phyloP scores from a whole-genome alignment of 1,140 invertebrate genomes.

The Penaeus indicus region DNA sequence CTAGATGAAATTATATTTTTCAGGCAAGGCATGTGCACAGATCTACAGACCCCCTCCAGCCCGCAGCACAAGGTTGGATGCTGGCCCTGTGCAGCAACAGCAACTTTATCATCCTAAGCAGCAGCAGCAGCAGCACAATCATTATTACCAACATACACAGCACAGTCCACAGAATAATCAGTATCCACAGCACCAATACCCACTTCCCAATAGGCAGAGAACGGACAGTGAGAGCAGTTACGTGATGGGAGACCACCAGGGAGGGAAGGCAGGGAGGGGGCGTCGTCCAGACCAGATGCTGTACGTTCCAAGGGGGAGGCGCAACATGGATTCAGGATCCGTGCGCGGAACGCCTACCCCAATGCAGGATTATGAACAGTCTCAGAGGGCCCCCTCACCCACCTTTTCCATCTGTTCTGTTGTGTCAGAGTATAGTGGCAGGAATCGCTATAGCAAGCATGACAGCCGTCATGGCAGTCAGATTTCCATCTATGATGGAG shows the following conservation, averaged over 20 bases:
- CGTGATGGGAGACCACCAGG: neutral
- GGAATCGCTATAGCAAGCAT: conserved; percentile 58
- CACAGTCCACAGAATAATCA: conserved; percentile 6
- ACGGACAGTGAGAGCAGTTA: conserved; percentile 56
- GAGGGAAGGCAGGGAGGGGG: conserved; percentile 19
- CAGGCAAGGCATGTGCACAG: conserved; percentile 55
- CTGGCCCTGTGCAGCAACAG: neutral
- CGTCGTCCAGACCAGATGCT: conserved; percentile 51
- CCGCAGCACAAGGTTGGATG: conserved; percentile 29
- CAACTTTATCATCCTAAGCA: conserved; percentile 2
- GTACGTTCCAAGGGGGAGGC: conserved; percentile 47
- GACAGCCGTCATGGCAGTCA: conserved; percentile 58
- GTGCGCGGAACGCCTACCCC: conserved; percentile 52
- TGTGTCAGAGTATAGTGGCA: conserved; percentile 65
- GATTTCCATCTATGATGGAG: conserved; percentile 59
- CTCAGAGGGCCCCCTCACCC: conserved; percentile 44
- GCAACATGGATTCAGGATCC: conserved; percentile 7
- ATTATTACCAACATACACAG: neutral
- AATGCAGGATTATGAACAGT: conserved; percentile 37
- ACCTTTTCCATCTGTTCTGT: conserved; percentile 55
- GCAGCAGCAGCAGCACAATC: conserved; percentile 1
- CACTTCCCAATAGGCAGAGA: conserved; percentile 28
- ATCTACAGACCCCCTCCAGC: conserved; percentile 59
- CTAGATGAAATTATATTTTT: neutral
- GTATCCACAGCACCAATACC: neutral